Conservation (phyloP, 2,113 vertebrate genomes). For the Otus sunia region DNA sequence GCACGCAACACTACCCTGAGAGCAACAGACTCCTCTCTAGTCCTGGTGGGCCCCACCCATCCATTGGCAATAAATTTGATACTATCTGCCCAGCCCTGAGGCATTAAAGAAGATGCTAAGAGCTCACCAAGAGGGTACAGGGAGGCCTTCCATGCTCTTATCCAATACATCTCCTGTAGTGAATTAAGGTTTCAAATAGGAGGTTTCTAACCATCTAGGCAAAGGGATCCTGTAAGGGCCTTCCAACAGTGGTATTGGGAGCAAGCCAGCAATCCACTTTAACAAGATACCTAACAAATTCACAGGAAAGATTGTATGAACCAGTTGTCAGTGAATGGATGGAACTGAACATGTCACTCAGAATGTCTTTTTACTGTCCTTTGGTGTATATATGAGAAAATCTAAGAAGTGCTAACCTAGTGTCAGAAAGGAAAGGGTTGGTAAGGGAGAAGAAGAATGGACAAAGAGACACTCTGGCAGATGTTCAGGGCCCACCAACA, state of each 20-base stretch:
- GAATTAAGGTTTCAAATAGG: not conserved
- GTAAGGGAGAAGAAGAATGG: not conserved
- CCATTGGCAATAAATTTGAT: not conserved
- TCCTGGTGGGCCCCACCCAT: not conserved
- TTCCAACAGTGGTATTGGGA: not conserved
- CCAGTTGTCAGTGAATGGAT: not conserved
- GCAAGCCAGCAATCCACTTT: not conserved
- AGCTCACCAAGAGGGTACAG: not conserved
- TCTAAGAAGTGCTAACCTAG: not conserved
- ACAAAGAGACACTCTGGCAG: not conserved
- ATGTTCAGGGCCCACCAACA: not conserved
- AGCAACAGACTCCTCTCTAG: not conserved
- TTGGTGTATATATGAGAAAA: not conserved
- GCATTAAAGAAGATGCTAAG: not conserved
- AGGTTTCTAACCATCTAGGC: not conserved
- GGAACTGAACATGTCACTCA: not conserved
- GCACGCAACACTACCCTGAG: not conserved
- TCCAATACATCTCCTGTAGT: not conserved
- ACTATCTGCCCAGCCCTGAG: not conserved
- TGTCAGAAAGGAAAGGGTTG: not conserved
- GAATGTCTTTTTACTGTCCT: not conserved
- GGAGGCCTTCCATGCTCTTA: not conserved
- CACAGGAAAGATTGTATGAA: not conserved
- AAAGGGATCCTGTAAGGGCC: not conserved
- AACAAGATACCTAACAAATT: not conserved